These are phyloP conservation scores for Serrognathus titanus DNA, from an alignment of 2,888 invertebrate genomes.

Conservation along the genomic window DNA sequence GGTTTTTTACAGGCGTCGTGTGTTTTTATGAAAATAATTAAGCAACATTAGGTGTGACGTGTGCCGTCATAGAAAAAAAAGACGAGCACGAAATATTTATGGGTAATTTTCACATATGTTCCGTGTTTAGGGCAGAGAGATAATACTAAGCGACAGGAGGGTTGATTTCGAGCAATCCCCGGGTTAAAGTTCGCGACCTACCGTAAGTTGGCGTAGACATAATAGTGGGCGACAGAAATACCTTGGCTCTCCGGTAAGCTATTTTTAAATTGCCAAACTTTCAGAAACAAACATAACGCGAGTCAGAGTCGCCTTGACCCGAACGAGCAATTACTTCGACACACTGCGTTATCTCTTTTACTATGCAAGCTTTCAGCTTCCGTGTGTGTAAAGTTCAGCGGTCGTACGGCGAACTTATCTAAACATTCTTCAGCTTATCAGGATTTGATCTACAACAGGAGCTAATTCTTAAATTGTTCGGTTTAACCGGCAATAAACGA, in stretches of 20 bases:
- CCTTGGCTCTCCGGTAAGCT: constrained; percentile 8
- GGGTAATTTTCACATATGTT: constrained; percentile 22
- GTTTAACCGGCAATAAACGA: too few species aligned
- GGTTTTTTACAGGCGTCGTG: constrained; percentile 1
- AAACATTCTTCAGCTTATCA: constrained; percentile 19
- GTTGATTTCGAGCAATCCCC: constrained; percentile 20
- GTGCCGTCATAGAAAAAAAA: not conserved
- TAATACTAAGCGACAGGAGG: constrained; percentile 23
- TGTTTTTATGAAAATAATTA: constrained; percentile 9
- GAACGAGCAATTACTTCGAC: constrained; percentile 20
- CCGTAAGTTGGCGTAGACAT: constrained; percentile 17
- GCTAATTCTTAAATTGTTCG: too few species aligned
- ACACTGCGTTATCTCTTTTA: constrained; percentile 20
- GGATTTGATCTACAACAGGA: not conserved
- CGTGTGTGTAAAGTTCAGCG: constrained; percentile 17
- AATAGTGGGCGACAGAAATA: constrained; percentile 8
- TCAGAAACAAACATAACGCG: constrained; percentile 22
- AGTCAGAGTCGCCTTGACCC: constrained; percentile 20
- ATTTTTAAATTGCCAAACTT: constrained; percentile 24
- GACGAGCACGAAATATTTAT: not conserved
- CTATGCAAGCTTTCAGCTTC: constrained; percentile 22
- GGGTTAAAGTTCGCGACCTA: constrained; percentile 26
- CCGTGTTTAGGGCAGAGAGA: constrained; percentile 25
- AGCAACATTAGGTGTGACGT: constrained; percentile 4
- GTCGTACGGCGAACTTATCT: constrained; percentile 17